phyloP scores from a whole-genome alignment of 1,140 invertebrate species.

The Protaetia brevitarsis region DNA sequence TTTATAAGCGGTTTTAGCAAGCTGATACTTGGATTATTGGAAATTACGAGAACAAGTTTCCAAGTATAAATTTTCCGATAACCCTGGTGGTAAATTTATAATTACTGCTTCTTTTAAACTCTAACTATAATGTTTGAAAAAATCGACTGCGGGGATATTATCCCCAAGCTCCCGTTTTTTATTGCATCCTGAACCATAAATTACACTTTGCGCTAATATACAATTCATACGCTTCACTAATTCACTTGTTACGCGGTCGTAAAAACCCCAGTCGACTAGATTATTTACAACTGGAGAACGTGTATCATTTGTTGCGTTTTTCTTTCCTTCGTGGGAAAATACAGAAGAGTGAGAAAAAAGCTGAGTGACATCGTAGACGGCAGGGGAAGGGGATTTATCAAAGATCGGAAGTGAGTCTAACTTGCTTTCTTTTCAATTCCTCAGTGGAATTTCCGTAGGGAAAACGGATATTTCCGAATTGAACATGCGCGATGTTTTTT shows the following conservation, averaged over 20 bases:
- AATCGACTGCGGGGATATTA: neutral
- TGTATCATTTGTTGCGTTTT: conserved; percentile 12
- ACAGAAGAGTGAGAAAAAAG: conserved; percentile 8
- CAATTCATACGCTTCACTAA: conserved; percentile 6
- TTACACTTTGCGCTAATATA: neutral
- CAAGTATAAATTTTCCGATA: too few relatives aligned
- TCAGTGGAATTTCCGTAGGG: neutral
- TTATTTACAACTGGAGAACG: conserved; percentile 8
- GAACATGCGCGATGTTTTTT: neutral
- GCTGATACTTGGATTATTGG: too few relatives aligned
- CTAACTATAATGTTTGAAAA: too few relatives aligned
- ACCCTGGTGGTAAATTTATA: too few relatives aligned
- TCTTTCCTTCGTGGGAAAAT: neutral
- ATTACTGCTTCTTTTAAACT: too few relatives aligned
- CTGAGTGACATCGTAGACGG: neutral
- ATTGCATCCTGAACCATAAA: conserved; percentile 6
- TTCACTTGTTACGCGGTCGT: conserved; percentile 1
- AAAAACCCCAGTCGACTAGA: neutral
- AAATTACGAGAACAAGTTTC: too few relatives aligned
- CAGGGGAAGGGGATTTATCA: conserved; percentile 1
- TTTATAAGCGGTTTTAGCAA: too few relatives aligned
- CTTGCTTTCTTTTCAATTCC: neutral
- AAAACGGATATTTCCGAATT: neutral
- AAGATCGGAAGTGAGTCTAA: conserved; percentile 1
- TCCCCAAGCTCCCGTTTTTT: neutral